These are phyloP conservation scores for Champsocephalus esox DNA, from an alignment of 2,797 vertebrate genomes.

Conservation along the genomic window DNA sequence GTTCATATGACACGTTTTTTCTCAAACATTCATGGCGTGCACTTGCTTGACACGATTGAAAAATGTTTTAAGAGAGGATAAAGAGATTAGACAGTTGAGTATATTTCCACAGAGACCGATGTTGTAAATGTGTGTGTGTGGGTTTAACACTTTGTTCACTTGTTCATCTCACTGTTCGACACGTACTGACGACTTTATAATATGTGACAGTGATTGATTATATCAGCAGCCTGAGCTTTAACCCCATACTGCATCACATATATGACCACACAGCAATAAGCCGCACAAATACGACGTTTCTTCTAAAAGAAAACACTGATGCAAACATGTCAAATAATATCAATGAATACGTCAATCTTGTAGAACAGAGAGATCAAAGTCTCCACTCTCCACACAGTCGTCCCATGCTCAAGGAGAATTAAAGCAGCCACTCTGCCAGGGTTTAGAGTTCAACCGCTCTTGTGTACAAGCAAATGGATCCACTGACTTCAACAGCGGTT, in stretches of 20 bases:
- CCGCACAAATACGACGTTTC: background rate
- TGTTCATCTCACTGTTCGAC: background rate
- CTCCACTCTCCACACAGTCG: constrained; percentile 34
- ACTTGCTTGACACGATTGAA: background rate
- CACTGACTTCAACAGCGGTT: constrained; percentile 52
- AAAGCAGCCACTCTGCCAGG: constrained; percentile 46
- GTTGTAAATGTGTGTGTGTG: no score
- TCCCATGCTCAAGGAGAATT: constrained; percentile 58
- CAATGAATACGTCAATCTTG: constrained; percentile 6
- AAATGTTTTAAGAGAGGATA: background rate
- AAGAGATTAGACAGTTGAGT: no score
- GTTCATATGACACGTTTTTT: background rate
- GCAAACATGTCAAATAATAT: constrained; percentile 7
- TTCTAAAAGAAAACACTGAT: background rate
- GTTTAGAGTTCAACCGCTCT: constrained; percentile 70
- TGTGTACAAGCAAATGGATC: constrained; percentile 61
- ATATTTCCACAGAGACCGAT: no score
- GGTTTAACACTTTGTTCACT: no score
- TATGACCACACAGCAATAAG: background rate
- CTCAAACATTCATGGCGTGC: background rate
- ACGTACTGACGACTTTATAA: background rate
- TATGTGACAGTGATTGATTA: background rate
- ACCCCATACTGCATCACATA: no score
- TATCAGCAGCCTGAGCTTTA: background rate
- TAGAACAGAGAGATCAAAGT: constrained; percentile 41